These are phyloP conservation scores for Diploscapter pachys DNA, from an alignment of 1,140 invertebrate species.

Conservation along the genomic window DNA sequence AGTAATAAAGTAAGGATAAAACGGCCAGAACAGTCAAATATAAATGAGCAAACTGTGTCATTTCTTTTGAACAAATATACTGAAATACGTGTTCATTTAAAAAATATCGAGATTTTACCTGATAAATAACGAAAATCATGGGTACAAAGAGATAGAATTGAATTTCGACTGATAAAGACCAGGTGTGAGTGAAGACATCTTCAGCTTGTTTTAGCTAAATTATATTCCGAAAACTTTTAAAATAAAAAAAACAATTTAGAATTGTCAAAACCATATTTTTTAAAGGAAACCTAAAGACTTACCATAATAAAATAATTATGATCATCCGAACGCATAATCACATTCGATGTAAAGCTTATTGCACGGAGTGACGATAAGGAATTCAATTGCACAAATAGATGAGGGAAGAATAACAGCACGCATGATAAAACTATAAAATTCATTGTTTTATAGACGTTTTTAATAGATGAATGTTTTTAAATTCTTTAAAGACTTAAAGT, in stretches of 20 bases:
- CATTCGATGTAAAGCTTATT: slow-evolving; percentile 10
- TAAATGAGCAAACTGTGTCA: not conserved
- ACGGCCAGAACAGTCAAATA: not conserved
- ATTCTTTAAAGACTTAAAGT: too few relatives aligned
- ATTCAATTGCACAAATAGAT: slow-evolving; percentile 12
- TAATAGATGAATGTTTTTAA: too few relatives aligned
- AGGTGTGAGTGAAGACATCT: too few relatives aligned
- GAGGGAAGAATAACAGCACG: not conserved
- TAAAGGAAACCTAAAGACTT: not conserved
- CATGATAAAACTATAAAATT: not conserved
- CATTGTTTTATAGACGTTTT: not conserved
- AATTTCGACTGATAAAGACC: too few relatives aligned
- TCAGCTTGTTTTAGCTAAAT: not conserved
- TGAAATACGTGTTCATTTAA: not conserved
- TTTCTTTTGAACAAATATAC: not conserved
- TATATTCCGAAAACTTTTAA: slow-evolving; percentile 10
- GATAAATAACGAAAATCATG: slow-evolving; percentile 4
- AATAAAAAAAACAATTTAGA: not conserved
- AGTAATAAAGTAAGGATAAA: slow-evolving; percentile 7
- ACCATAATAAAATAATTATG: slow-evolving; percentile 19
- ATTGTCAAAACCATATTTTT: not conserved
- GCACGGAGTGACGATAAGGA: slow-evolving; percentile 8
- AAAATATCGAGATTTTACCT: slow-evolving; percentile 1
- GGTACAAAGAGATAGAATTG: not conserved
- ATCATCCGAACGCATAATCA: slow-evolving; percentile 15